Percentiles rank a stretch among this genome's conserved stretches.
phyloP scores from a whole-genome alignment of 2,797 vertebrate species.

The Staurois parvus region DNA sequence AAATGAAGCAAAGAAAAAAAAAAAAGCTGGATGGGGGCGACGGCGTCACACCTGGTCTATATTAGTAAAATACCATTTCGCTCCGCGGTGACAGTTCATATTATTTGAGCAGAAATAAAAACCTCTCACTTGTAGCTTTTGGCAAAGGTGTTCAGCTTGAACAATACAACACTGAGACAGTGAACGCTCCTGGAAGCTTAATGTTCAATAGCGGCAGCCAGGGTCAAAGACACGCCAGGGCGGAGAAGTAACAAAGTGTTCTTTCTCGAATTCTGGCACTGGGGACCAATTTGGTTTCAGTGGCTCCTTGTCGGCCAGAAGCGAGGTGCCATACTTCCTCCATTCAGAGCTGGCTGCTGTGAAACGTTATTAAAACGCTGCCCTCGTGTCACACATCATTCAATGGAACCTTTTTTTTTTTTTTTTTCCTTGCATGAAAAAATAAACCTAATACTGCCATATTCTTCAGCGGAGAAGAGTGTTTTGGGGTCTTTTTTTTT shows the following conservation, averaged over 20 bases:
- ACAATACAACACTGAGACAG: constrained; percentile 71
- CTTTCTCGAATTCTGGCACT: constrained; percentile 67
- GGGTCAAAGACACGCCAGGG: constrained; percentile 68
- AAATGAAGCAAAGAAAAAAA: constrained; percentile 60
- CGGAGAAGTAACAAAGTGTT: constrained; percentile 71
- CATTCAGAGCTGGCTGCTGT: constrained; percentile 17
- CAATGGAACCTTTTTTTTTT: constrained; percentile 30
- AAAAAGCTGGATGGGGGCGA: constrained; percentile 66
- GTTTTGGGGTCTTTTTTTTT: constrained; percentile 20
- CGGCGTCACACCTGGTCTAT: constrained; percentile 71
- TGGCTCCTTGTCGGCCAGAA: constrained; percentile 67
- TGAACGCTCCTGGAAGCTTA: constrained; percentile 68
- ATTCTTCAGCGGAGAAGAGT: background rate
- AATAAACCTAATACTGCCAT: constrained; percentile 30
- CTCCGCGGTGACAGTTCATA: constrained; percentile 71
- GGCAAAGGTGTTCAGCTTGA: constrained; percentile 71
- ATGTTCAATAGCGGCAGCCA: constrained; percentile 69
- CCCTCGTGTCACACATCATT: constrained; percentile 55
- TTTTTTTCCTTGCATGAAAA: constrained; percentile 26
- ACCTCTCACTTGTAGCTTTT: constrained; percentile 69
- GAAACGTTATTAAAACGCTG: constrained; percentile 51
- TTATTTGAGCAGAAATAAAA: constrained; percentile 70
- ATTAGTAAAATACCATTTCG: constrained; percentile 70
- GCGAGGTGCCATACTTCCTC: constrained; percentile 66
- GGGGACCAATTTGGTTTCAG: constrained; percentile 65